Evolutionary conservation across 2,888 invertebrate species (phyloP).

Genomic region (Antitype chi): DNA sequence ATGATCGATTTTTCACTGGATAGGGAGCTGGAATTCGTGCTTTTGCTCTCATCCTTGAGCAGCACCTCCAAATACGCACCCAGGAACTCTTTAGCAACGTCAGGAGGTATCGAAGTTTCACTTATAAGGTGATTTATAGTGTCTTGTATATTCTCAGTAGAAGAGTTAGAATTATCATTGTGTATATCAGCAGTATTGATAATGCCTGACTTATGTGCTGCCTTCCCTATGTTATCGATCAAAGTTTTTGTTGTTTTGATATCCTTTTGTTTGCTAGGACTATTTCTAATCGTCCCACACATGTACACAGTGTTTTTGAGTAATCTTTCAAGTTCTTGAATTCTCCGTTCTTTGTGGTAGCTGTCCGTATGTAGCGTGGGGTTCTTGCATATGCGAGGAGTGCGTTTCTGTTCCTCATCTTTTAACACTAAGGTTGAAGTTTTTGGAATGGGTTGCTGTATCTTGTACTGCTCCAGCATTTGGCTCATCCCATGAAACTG

Average conservation of each 20-base stretch:
- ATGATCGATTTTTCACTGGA: slow-evolving; percentile 70
- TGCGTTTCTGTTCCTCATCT: neutral
- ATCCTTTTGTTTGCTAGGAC: slow-evolving; percentile 76
- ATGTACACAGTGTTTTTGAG: slow-evolving; percentile 84
- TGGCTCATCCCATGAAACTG: slow-evolving; percentile 75
- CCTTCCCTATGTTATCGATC: slow-evolving; percentile 76
- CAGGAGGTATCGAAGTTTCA: slow-evolving; percentile 77
- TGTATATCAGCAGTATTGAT: slow-evolving; percentile 50
- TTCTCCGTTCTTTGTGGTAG: slow-evolving; percentile 78
- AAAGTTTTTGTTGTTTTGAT: slow-evolving; percentile 81
- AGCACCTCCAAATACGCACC: slow-evolving; percentile 80
- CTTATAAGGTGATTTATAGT: slow-evolving; percentile 81
- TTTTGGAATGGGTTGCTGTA: slow-evolving; percentile 38
- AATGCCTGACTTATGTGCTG: slow-evolving; percentile 58
- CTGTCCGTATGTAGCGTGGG: slow-evolving; percentile 72
- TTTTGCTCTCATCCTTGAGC: slow-evolving; percentile 69
- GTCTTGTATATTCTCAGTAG: slow-evolving; percentile 80
- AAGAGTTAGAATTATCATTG: slow-evolving; percentile 74
- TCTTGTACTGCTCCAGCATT: slow-evolving; percentile 51
- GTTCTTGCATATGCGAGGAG: slow-evolving; percentile 45
- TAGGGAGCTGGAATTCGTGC: slow-evolving; percentile 67
- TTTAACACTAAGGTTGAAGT: slow-evolving; percentile 46
- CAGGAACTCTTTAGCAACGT: slow-evolving; percentile 81
- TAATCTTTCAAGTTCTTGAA: slow-evolving; percentile 82
- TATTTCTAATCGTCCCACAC: slow-evolving; percentile 74